Evolutionary conservation across 2,797 vertebrate genomes (phyloP).

Genomic region (Enteromius mattozi): DNA sequence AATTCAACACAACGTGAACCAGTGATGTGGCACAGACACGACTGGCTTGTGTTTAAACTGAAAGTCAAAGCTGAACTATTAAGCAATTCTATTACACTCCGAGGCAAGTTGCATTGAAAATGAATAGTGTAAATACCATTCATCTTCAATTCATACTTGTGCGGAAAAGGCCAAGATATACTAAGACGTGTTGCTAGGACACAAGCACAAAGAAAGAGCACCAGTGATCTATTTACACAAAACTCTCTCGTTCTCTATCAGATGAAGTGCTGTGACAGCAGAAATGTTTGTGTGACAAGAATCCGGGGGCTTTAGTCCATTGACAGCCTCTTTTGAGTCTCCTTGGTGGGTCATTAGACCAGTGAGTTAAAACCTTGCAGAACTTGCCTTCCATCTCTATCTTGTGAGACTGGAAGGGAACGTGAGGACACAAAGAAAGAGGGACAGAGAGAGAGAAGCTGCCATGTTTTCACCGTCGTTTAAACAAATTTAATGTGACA

Average conservation of each 20-base stretch:
- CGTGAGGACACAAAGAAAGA: slow-evolving; percentile 58
- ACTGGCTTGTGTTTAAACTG: slow-evolving; percentile 40
- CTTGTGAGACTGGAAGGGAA: slow-evolving; percentile 45
- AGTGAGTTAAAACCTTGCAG: slow-evolving; percentile 58
- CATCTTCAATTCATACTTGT: slow-evolving; percentile 45
- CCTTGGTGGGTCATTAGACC: slow-evolving; percentile 72
- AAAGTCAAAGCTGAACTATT: slow-evolving; percentile 52
- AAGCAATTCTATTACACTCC: slow-evolving; percentile 56
- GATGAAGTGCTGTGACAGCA: slow-evolving; percentile 81
- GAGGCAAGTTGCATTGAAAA: slow-evolving; percentile 46
- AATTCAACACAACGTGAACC: slow-evolving; percentile 35
- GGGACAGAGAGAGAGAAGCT: slow-evolving; percentile 72
- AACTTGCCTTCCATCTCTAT: slow-evolving; percentile 29
- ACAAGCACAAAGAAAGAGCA: slow-evolving; percentile 59
- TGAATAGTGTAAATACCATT: slow-evolving; percentile 53
- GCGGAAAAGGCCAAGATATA: slow-evolving; percentile 37
- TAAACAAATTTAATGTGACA: slow-evolving; percentile 90
- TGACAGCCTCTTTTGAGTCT: slow-evolving; percentile 76
- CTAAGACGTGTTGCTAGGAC: slow-evolving; percentile 72
- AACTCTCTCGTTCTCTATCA: slow-evolving; percentile 47
- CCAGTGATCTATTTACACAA: slow-evolving; percentile 58
- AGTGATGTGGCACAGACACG: slow-evolving; percentile 35
- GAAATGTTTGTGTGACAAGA: slow-evolving; percentile 84
- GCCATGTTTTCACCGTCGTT: slow-evolving; percentile 89
- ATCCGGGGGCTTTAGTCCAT: slow-evolving; percentile 73